Evolutionary conservation across 2,888 invertebrate genomes (phyloP), one percentile per base, ranked within the genome.

Genomic region (Furcula furcula): DNA sequence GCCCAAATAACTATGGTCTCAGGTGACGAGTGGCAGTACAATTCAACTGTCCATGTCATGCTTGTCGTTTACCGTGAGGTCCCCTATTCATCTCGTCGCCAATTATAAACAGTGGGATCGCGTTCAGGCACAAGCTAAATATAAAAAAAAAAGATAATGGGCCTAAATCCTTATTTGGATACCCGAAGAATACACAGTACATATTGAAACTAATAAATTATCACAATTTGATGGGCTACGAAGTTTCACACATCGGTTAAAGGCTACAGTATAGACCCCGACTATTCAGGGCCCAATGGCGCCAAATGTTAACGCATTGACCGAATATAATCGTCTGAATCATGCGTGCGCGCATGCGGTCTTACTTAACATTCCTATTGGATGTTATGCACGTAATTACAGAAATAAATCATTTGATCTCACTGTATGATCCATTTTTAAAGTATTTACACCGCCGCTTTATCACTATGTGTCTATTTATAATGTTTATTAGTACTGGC

Each of bases 331-430:
- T 76, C 69, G 59, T 49, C 57, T 80, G 82, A 80, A 76, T 80
- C 79, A 76, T 61, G 51, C 58, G 53, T 59, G 46, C 39, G 49
- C 68, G 61, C 81, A 80, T 75, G 56, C 76, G 68, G 76, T 62
- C 49, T 78, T 79, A 84, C 85, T 86, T 84, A 85, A 86, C 80
- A 86, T 86, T 86, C 85, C 83, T 76, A 68, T 73, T 56, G 64
- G 62, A 76, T 75, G 69, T 71, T 78, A 76, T 71, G 70, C 79
- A 72, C 74, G 67, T 81, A 84, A 83, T 85, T 81, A 81, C 69
- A 66, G 55, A 65, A 75, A 80, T 81, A 80, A 80, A 81, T 81
- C 76, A 78, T 70, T 56, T 66, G 64, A 73, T 72, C 68, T 57
- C 58, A 60, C 53, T 36, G 30, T 43, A 36, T 46, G 39, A 52